phyloP scores from a whole-genome alignment of 2,888 invertebrate species.

The Leucozona laternaria region DNA sequence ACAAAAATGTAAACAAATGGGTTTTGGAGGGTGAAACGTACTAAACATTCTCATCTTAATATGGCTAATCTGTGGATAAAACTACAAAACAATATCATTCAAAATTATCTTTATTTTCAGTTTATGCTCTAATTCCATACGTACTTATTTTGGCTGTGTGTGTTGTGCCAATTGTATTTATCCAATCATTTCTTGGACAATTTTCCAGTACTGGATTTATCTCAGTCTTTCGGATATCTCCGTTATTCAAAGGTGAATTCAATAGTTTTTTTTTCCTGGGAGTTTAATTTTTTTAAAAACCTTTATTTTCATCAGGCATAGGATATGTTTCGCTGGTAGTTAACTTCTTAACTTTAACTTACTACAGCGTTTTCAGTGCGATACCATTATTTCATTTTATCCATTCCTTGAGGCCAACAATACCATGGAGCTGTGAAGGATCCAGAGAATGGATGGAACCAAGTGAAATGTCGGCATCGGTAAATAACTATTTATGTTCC shows the following conservation, averaged over 20 bases:
- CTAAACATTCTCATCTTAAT: too few species aligned
- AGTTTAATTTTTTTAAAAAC: background rate
- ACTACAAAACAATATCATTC: too few species aligned
- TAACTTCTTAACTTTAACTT: constrained; percentile 90
- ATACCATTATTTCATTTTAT: constrained; percentile 89
- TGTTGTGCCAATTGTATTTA: constrained; percentile 93
- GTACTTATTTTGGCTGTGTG: constrained; percentile 89
- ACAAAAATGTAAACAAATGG: too few species aligned
- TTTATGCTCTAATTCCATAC: constrained; percentile 78
- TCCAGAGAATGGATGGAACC: constrained; percentile 66
- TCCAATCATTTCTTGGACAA: constrained; percentile 95
- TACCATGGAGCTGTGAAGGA: constrained; percentile 93
- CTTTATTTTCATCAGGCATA: constrained; percentile 86
- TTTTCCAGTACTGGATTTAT: constrained; percentile 92
- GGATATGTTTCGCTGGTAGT: constrained; percentile 92
- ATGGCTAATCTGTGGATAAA: too few species aligned
- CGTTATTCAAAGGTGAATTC: constrained; percentile 35
- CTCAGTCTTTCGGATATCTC: constrained; percentile 89
- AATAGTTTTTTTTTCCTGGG: background rate
- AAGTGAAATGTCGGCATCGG: fast-evolving
- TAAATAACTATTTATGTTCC: constrained; percentile 3
- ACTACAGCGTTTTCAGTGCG: constrained; percentile 85
- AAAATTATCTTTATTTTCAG: constrained; percentile 69
- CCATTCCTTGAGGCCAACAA: constrained; percentile 86
- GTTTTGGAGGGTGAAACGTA: too few species aligned